phyloP scores from a whole-genome alignment of 2,113 vertebrate species.

The Vombatus ursinus region DNA sequence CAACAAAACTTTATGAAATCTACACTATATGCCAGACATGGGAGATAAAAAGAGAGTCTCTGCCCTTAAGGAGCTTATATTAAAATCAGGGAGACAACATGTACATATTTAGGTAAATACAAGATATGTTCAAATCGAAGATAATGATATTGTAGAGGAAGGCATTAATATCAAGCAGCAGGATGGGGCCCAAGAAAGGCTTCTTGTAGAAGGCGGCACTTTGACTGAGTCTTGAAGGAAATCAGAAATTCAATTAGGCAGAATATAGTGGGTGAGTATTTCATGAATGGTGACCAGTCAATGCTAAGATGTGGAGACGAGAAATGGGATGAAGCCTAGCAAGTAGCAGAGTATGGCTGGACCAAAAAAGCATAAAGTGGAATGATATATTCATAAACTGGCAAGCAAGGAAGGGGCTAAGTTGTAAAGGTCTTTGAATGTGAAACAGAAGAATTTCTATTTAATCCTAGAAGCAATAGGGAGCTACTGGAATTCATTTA shows the following conservation, averaged over 20 bases:
- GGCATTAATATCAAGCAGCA: background rate
- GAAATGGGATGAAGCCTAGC: background rate
- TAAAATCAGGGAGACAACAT: background rate
- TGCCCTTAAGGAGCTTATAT: background rate
- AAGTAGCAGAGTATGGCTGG: background rate
- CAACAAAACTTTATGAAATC: background rate
- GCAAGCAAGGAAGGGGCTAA: background rate
- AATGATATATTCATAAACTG: background rate
- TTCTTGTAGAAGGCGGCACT: background rate
- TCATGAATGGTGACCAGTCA: background rate
- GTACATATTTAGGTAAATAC: background rate
- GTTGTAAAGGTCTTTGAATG: background rate
- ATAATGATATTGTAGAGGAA: background rate
- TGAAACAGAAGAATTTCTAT: background rate
- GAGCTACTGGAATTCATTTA: background rate
- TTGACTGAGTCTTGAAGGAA: background rate
- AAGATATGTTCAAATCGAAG: background rate
- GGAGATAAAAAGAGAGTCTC: background rate
- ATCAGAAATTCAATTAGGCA: background rate
- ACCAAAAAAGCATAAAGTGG: background rate
- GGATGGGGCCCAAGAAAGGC: background rate
- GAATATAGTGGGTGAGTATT: background rate
- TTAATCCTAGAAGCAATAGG: background rate
- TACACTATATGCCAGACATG: background rate
- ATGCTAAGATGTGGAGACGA: background rate